Conservation (phyloP, 2,113 vertebrate genomes). For the Ptyas mucosa region DNA sequence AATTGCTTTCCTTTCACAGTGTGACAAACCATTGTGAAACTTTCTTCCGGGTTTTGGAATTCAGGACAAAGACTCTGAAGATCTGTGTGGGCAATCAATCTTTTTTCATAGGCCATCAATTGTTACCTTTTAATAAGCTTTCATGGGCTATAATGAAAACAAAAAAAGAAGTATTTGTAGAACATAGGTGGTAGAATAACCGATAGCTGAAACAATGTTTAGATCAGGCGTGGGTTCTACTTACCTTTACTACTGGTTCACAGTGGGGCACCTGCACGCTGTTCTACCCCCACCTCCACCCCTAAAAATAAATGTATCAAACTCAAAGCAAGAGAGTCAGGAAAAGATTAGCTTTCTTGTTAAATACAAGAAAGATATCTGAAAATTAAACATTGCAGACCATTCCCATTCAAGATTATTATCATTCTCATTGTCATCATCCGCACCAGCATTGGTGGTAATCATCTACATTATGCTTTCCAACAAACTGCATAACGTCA, state of each 20-base stretch:
- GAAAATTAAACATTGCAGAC: constrained; percentile 10
- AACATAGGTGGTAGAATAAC: neutral
- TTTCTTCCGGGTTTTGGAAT: neutral
- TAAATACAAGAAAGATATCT: neutral
- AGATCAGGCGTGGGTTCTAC: neutral
- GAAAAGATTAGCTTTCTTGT: neutral
- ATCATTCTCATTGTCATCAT: neutral
- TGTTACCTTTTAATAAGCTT: neutral
- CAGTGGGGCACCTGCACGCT: neutral
- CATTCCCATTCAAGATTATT: constrained; percentile 19
- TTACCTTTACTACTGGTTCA: no score
- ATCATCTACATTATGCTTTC: neutral
- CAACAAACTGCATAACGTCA: neutral
- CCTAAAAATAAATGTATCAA: constrained; percentile 22
- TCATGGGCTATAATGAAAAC: neutral
- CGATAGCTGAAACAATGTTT: neutral
- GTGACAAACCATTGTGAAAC: neutral
- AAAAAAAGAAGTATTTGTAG: neutral
- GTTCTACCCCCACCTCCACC: neutral
- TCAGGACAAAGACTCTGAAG: neutral
- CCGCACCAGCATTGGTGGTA: neutral
- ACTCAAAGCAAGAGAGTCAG: neutral
- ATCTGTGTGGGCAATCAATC: neutral
- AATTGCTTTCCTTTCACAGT: constrained; percentile 38
- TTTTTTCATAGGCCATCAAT: neutral